Conservation (phyloP, 1,140 invertebrate genomes). For the Colletes latitarsis region DNA sequence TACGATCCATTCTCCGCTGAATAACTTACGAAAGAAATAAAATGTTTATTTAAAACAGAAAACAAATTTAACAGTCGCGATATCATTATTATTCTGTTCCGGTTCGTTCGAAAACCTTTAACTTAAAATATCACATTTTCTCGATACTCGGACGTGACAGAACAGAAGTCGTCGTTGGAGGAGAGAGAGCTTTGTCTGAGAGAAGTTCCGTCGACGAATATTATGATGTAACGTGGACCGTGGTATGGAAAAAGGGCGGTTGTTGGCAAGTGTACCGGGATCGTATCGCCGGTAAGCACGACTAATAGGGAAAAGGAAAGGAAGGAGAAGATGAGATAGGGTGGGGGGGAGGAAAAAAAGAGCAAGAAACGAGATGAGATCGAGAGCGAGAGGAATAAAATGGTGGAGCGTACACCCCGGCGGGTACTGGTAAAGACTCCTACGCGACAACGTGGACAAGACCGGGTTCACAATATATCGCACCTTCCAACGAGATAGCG, state of each 20-base stretch:
- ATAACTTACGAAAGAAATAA: too few species aligned
- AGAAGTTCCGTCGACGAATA: background rate
- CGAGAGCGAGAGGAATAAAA: slow-evolving; percentile 38
- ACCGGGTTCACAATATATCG: slow-evolving; percentile 56
- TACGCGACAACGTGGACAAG: slow-evolving; percentile 63
- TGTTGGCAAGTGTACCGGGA: slow-evolving; percentile 45
- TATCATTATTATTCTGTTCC: too few species aligned
- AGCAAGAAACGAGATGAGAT: background rate
- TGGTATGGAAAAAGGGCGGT: slow-evolving; percentile 37
- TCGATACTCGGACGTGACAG: too few species aligned
- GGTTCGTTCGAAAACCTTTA: too few species aligned
- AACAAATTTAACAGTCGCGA: too few species aligned
- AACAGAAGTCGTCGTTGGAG: too few species aligned
- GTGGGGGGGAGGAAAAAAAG: background rate
- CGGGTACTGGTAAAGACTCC: slow-evolving; percentile 59
- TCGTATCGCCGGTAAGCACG: slow-evolving; percentile 35
- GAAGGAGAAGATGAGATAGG: background rate
- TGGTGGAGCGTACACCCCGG: slow-evolving; percentile 36
- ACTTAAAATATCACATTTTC: too few species aligned
- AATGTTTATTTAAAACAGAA: too few species aligned
- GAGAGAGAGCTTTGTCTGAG: too few species aligned
- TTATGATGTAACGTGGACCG: slow-evolving; percentile 39
- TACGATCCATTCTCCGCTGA: too few species aligned
- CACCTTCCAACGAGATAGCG: slow-evolving; percentile 61
- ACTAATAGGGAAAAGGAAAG: background rate